Base-by-base conservation (phyloP, 1,140 invertebrate species). In the Batillaria attramentaria region DNA sequence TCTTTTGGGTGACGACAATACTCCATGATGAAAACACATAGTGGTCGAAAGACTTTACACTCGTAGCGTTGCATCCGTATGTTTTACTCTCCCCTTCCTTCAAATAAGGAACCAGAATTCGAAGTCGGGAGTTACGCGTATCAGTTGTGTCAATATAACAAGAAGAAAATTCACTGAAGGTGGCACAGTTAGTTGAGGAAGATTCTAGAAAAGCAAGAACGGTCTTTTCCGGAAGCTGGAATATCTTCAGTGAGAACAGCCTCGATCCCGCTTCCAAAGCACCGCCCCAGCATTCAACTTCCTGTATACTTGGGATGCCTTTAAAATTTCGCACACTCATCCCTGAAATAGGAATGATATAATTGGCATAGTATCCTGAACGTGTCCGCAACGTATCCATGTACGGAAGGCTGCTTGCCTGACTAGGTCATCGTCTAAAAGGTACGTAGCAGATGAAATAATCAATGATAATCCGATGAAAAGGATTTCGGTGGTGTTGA, bases 251-350 rank as follows among this genome's bases (percentile, higher is more conserved):
- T 39, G 73, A 75, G 54, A 75, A 35, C 16, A 75, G 28, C 31
- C 62, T 37, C 20, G 42, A 10, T n/a, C n/a, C 54, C n/a, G 73
- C 37, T 28, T 42, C 57, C 57, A 75, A 10, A 8, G 6, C 33
- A 24, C n/a, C 73, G 18, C 73, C 73, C 37, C n/a, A 75, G 57
- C 73, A 75, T 75, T 60, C 73, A 35, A 75, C 73, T 75, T 75
- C 73, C 73, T 75, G 73, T 50, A 75, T n/a, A 42, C 73, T 75
- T 10, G 73, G 57, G n/a, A n/a, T n/a, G n/a, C n/a, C n/a, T n/a
- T 70, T 70, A 31, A 70, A 70, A 70, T 70, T 13, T 1, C 68
- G 68, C 10, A 28, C 10, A 2, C n/a, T 46, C 68, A 70, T 70
- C 28, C 68, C 68, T 70, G 68, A 37, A 46, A 70, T n/a, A n/a